Evolutionary conservation across 2,797 vertebrate genomes (phyloP).

Genomic region (Poecilia velifera): DNA sequence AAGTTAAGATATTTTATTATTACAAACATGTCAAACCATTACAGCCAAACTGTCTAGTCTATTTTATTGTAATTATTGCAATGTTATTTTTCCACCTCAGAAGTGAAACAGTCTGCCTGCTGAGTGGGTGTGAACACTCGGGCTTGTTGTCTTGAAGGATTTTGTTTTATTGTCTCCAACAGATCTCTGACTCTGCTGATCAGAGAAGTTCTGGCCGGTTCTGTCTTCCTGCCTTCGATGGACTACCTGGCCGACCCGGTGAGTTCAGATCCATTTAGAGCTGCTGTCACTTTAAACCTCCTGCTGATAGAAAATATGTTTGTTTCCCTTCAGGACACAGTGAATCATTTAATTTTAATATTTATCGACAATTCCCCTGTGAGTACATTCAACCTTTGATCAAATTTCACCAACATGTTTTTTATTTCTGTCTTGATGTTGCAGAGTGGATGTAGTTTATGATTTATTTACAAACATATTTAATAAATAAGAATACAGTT

Average conservation of each 20-base stretch:
- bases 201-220: conserved; percentile 95
- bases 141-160: conserved; percentile 1
- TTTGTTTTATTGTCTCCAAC: conserved; percentile 35
- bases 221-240: conserved; percentile 96
- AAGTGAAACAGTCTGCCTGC: neutral
- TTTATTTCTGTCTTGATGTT: neutral
- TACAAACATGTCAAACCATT: no score
- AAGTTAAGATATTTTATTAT: no score
- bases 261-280: conserved; percentile 72
- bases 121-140: neutral
- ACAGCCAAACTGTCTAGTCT: neutral
- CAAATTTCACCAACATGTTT: neutral
- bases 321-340: conserved; percentile 87
- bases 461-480: neutral
- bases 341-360: conserved; percentile 93
- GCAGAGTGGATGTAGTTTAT: neutral
- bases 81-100: neutral
- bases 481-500: neutral
- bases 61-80: neutral
- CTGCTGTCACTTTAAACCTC: neutral
- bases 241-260: conserved; percentile 98
- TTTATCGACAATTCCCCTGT: conserved; percentile 95
- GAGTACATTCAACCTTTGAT: conserved; percentile 72
- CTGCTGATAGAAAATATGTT: conserved; percentile 17
- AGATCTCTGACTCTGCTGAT: conserved; percentile 93